phyloP scores from a whole-genome alignment of 2,113 vertebrate species.

The Petrocephalus microphthalmus region DNA sequence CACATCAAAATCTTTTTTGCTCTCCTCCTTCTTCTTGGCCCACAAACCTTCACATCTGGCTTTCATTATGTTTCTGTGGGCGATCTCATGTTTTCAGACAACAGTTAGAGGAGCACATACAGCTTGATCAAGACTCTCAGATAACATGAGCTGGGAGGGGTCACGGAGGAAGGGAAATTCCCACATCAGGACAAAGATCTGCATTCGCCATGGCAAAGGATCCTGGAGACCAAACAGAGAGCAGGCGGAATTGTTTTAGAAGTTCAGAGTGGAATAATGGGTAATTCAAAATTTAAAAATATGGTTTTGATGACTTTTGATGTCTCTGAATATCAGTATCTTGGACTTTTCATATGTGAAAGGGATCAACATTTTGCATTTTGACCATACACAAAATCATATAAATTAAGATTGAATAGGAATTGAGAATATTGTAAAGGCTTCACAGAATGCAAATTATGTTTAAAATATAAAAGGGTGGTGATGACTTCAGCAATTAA shows the following conservation, averaged over 20 bases:
- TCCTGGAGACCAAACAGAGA: not conserved
- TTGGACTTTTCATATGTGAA: not conserved
- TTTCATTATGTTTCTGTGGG: slow-evolving; percentile 9
- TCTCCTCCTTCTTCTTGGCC: not conserved
- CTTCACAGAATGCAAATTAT: not conserved
- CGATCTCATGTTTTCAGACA: slow-evolving; percentile 2
- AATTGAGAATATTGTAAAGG: not conserved
- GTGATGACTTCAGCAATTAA: too few relatives aligned
- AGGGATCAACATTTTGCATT: not conserved
- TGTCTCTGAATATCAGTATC: not conserved
- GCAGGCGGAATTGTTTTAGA: not conserved
- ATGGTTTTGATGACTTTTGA: not conserved
- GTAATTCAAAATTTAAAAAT: not conserved
- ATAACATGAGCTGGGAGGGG: not conserved
- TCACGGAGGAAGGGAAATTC: not conserved
- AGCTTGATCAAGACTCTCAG: slow-evolving; percentile 13
- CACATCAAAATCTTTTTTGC: not conserved
- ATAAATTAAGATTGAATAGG: not conserved
- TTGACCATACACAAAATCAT: not conserved
- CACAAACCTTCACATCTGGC: not conserved
- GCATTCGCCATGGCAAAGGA: not conserved
- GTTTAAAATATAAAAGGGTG: not conserved
- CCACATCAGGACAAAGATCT: not conserved
- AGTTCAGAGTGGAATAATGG: not conserved
- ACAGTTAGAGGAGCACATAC: not conserved